These are phyloP conservation scores for Noctua pronuba DNA, from an alignment of 2,888 invertebrate species.

Conservation along the genomic window DNA sequence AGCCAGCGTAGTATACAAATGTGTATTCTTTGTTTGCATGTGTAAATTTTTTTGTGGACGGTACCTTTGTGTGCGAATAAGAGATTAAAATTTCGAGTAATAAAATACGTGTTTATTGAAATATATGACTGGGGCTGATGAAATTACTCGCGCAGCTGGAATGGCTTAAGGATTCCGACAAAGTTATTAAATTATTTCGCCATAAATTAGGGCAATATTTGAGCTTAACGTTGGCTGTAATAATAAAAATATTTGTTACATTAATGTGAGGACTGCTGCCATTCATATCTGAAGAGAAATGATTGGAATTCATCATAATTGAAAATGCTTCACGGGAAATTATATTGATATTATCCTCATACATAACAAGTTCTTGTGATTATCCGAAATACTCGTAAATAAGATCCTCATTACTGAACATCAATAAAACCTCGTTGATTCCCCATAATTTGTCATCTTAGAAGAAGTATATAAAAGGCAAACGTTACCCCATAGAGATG, in stretches of 20 bases:
- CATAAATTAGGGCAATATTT: slow-evolving; percentile 43
- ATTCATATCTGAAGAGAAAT: slow-evolving; percentile 30
- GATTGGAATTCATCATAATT: slow-evolving; percentile 40
- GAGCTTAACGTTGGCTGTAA: slow-evolving; percentile 5
- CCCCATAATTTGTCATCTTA: slow-evolving; percentile 42
- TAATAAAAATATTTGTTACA: slow-evolving; percentile 40
- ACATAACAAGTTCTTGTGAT: slow-evolving; percentile 20
- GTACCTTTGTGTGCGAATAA: slow-evolving; percentile 19
- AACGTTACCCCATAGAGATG: slow-evolving; percentile 33
- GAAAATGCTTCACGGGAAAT: slow-evolving; percentile 38
- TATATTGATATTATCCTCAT: slow-evolving; percentile 20
- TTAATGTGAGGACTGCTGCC: not conserved
- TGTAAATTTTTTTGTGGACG: not conserved
- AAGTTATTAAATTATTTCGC: slow-evolving; percentile 55
- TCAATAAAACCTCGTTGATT: slow-evolving; percentile 30
- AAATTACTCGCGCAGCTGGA: slow-evolving; percentile 44
- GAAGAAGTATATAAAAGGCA: slow-evolving; percentile 47
- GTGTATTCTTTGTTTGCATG: not conserved
- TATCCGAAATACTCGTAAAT: slow-evolving; percentile 19
- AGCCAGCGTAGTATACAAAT: not conserved
- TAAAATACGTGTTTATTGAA: slow-evolving; percentile 59
- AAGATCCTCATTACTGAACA: slow-evolving; percentile 24
- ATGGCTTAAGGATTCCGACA: slow-evolving; percentile 45
- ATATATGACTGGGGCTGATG: slow-evolving; percentile 49
- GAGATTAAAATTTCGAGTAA: slow-evolving; percentile 41